Percentiles rank a stretch among this genome's conserved stretches.
Evolutionary conservation across 2,888 invertebrate genomes (phyloP).

Genomic region (Hydrotaea diabolus): DNA sequence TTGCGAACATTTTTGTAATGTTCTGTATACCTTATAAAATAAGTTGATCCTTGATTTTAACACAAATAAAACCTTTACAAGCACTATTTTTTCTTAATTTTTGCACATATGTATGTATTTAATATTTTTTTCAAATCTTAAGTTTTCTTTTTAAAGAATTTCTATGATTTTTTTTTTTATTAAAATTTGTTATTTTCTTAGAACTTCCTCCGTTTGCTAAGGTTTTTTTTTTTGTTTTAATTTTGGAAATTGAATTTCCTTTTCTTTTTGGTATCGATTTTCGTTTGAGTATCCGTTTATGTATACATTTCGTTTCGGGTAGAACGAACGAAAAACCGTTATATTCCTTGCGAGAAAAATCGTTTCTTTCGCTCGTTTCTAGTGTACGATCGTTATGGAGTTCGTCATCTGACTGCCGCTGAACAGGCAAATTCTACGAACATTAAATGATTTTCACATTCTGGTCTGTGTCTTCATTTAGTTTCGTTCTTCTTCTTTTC

Average conservation of each 20-base stretch:
- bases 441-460: constrained; percentile 73
- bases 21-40: constrained; percentile 3
- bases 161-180: neutral
- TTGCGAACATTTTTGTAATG: neutral
- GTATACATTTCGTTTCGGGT: neutral
- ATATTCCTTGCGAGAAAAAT: constrained; percentile 5
- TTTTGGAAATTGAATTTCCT: neutral
- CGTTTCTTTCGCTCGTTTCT: constrained; percentile 24
- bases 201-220: neutral
- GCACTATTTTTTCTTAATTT: constrained; percentile 7
- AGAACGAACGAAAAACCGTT: constrained; percentile 10
- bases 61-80: neutral
- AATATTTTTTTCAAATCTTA: neutral
- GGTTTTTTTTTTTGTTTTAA: neutral
- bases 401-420: constrained; percentile 75
- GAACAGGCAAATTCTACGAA: constrained; percentile 70
- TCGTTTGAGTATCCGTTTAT: neutral
- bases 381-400: constrained; percentile 72
- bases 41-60: neutral
- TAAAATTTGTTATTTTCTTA: neutral
- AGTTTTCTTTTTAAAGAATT: constrained; percentile 16
- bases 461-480: constrained; percentile 50
- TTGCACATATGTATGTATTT: neutral
- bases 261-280: neutral
- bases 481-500: constrained; percentile 39